Percentiles rank a stretch among this genome's conserved stretches.
Conservation (phyloP, 2,113 vertebrate species). For the Notechis scutatus region DNA sequence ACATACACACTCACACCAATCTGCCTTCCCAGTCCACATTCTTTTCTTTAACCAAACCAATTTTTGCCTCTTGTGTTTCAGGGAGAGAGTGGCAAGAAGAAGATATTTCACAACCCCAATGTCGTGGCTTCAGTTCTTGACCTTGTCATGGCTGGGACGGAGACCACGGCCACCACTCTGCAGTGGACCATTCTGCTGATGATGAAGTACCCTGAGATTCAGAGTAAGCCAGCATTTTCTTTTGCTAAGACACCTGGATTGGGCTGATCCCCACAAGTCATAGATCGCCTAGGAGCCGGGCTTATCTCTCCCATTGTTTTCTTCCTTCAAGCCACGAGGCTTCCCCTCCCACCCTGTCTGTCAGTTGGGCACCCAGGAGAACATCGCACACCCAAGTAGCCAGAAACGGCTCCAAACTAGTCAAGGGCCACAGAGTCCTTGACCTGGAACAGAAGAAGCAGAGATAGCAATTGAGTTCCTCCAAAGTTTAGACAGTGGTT, state of each 20-base stretch:
- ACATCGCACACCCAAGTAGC: neutral
- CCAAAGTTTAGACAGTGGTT: neutral
- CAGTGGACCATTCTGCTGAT: conserved; percentile 80
- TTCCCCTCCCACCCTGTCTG: neutral
- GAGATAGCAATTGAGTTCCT: neutral
- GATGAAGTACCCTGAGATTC: conserved; percentile 68
- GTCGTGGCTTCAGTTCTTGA: conserved; percentile 71
- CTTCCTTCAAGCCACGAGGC: neutral
- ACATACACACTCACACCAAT: neutral
- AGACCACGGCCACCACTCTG: conserved; percentile 76
- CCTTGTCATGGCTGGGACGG: conserved; percentile 80
- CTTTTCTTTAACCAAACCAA: too few relatives aligned
- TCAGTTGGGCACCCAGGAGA: neutral
- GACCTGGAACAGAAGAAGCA: neutral
- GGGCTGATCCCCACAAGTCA: neutral
- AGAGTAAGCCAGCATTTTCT: conserved; percentile 57
- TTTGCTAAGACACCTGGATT: neutral
- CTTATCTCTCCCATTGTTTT: neutral
- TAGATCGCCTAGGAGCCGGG: neutral
- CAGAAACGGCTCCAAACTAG: neutral
- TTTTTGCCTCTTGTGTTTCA: conserved; percentile 6
- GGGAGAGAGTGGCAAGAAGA: conserved; percentile 30
- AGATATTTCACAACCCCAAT: conserved; percentile 65
- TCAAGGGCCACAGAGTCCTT: neutral
- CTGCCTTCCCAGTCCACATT: neutral